phyloP scores from a whole-genome alignment of 53 echinoderm and acorn worm species.

The Temnopleurus reevesii region DNA sequence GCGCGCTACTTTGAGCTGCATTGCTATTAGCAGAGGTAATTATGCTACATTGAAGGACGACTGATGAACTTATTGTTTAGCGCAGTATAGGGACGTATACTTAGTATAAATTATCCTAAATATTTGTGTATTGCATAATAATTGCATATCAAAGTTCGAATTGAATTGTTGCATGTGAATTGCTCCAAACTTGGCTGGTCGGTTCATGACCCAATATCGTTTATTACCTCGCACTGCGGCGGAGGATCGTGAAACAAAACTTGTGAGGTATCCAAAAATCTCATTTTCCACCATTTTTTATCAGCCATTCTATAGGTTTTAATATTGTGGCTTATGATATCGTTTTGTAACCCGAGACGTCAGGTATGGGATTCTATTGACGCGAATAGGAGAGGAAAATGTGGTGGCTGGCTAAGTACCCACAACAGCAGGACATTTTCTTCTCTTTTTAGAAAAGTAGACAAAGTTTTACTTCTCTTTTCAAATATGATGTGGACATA shows the following conservation, averaged over 20 bases:
- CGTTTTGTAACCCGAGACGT: constrained; percentile 23
- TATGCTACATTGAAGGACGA: too few species aligned
- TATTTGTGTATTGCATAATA: too few species aligned
- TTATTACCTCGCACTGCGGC: constrained; percentile 36
- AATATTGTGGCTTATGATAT: constrained; percentile 25
- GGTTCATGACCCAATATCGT: constrained; percentile 29
- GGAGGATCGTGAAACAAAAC: constrained; percentile 35
- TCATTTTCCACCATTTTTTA: constrained; percentile 13
- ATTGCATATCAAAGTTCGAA: too few species aligned
- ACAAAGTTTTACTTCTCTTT: too few species aligned
- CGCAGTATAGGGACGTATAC: too few species aligned
- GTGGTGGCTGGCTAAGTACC: constrained; percentile 5
- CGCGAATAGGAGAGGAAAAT: constrained; percentile 4
- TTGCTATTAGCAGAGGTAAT: too few species aligned
- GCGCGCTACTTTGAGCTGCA: too few species aligned
- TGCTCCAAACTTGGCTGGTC: neutral
- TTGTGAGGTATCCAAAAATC: constrained; percentile 41
- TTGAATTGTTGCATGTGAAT: neutral
- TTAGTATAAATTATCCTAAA: too few species aligned
- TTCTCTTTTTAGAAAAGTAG: too few species aligned
- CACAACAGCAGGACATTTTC: too few species aligned
- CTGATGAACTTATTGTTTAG: too few species aligned
- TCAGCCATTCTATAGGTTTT: constrained; percentile 33
- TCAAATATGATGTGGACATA: too few species aligned
- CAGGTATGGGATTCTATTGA: neutral